Evolutionary conservation across 2,888 invertebrate species (phyloP).

Genomic region (Tyria jacobaeae): DNA sequence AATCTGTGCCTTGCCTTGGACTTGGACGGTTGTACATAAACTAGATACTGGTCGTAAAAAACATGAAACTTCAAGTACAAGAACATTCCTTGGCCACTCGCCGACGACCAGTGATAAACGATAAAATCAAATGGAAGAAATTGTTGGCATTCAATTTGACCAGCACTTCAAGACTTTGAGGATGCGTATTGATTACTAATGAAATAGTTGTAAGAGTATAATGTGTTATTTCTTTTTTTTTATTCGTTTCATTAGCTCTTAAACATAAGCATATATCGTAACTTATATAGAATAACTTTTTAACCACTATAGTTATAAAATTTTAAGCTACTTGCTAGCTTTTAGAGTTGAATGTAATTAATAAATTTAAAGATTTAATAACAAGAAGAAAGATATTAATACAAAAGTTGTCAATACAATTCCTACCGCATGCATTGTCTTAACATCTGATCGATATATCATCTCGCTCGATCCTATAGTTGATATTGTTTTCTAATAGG

Average conservation of each 20-base stretch:
- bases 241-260: conserved; percentile 34
- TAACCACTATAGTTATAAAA: conserved; percentile 34
- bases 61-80: conserved; percentile 46
- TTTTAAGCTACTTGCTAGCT: conserved; percentile 17
- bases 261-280: conserved; percentile 21
- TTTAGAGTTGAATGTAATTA: conserved; percentile 31
- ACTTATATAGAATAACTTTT: conserved; percentile 31
- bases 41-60: conserved; percentile 53
- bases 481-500: conserved; percentile 68
- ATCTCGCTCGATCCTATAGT: conserved; percentile 49
- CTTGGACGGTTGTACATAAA: conserved; percentile 42
- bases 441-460: conserved; percentile 55
- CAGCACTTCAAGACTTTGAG: conserved; percentile 38
- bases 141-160: conserved; percentile 59
- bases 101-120: conserved; percentile 62
- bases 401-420: conserved; percentile 57
- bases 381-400: conserved; percentile 56
- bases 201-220: conserved; percentile 31
- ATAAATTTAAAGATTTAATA: conserved; percentile 38
- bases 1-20: conserved; percentile 37
- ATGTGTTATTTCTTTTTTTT: conserved; percentile 18
- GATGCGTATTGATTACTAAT: conserved; percentile 44
- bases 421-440: conserved; percentile 51
- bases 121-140: conserved; percentile 66
- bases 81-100: conserved; percentile 59